These are phyloP conservation scores for Synergus itoensis DNA, from an alignment of 2,888 invertebrate genomes.

Conservation along the genomic window DNA sequence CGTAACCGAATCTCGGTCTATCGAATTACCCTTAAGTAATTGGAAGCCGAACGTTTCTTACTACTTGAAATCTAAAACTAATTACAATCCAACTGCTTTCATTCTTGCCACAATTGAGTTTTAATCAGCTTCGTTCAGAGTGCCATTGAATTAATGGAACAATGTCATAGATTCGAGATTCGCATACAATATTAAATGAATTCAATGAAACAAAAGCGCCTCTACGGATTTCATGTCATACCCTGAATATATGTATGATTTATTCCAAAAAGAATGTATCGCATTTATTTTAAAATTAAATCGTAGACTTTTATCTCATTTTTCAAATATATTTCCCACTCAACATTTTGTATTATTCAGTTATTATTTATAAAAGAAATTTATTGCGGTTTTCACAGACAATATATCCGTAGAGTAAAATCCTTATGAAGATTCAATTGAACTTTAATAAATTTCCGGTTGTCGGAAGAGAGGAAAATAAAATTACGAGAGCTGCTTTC, in stretches of 20 bases:
- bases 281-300: neutral
- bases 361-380: neutral
- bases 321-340: neutral
- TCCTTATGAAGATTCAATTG: neutral
- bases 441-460: constrained; percentile 13
- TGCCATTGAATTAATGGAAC: constrained; percentile 7
- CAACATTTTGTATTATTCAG: neutral
- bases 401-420: neutral
- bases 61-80: constrained; percentile 27
- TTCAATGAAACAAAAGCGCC: neutral
- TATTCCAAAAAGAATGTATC: neutral
- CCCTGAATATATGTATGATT: neutral
- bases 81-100: constrained; percentile 28
- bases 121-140: constrained; percentile 15
- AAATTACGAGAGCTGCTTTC: neutral
- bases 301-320: neutral
- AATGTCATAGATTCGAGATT: constrained; percentile 24
- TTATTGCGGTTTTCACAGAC: neutral
- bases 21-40: constrained; percentile 30
- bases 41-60: constrained; percentile 17
- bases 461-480: neutral
- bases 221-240: neutral
- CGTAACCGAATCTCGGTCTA: constrained; percentile 20
- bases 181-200: neutral
- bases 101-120: constrained; percentile 28